phyloP scores from a whole-genome alignment of 2,797 vertebrate species.

The Sylvia borin region DNA sequence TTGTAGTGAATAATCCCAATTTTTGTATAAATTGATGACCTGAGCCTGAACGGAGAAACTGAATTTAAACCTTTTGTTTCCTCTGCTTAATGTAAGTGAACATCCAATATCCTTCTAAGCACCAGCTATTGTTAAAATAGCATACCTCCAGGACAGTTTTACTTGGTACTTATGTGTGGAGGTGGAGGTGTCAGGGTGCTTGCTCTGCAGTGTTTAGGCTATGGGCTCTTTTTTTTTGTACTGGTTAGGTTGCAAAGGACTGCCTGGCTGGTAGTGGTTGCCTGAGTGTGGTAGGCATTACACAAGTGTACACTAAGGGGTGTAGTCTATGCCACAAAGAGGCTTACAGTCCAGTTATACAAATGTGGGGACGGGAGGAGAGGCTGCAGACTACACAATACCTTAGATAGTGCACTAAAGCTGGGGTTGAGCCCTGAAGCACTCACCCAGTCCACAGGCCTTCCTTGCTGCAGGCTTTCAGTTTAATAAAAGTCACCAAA shows the following conservation, averaged over 20 bases:
- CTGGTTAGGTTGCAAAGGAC: not conserved
- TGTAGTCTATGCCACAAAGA: not conserved
- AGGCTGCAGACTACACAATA: not conserved
- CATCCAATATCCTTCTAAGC: not conserved
- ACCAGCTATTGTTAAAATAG: not conserved
- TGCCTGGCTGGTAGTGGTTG: not conserved
- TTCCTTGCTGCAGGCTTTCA: not conserved
- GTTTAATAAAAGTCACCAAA: not conserved
- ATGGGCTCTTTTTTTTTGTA: not conserved
- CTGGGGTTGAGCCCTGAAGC: not conserved
- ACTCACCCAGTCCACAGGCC: not conserved
- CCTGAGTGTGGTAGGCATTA: not conserved
- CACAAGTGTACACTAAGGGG: not conserved
- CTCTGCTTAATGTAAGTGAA: not conserved
- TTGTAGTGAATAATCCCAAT: not conserved
- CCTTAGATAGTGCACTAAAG: not conserved
- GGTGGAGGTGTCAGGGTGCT: not conserved
- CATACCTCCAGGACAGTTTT: not conserved
- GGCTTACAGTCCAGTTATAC: not conserved
- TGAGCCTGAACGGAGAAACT: not conserved
- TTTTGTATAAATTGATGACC: not conserved
- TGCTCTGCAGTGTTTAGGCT: not conserved
- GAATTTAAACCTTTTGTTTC: not conserved
- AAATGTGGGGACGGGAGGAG: not conserved
- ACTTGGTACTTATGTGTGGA: accelerated